phyloP scores from a whole-genome alignment of 2,113 vertebrate species.

The Zosterops japonicus region DNA sequence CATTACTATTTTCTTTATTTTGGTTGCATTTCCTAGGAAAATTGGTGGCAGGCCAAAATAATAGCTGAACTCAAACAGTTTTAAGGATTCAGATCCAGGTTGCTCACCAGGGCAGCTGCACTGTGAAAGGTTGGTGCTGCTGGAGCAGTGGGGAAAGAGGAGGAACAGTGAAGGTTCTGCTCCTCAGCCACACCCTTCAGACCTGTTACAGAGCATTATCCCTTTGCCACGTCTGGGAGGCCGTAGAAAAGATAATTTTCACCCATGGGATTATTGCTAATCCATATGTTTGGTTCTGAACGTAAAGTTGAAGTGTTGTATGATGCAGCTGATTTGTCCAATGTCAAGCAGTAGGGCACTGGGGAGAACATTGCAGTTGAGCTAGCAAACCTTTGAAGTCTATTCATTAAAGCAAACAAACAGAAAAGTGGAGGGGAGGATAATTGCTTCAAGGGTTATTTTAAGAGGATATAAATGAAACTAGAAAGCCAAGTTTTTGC shows the following conservation, averaged over 20 bases:
- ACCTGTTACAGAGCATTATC: accelerated
- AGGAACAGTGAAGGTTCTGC: not conserved
- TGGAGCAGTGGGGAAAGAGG: not conserved
- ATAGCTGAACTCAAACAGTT: not conserved
- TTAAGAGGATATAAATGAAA: not conserved
- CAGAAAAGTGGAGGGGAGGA: not conserved
- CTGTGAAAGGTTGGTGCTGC: not conserved
- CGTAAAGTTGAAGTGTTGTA: not conserved
- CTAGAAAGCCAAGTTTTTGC: not conserved
- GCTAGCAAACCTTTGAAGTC: not conserved
- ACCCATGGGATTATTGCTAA: not conserved
- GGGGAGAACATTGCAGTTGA: not conserved
- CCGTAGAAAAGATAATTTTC: not conserved
- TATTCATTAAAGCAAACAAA: not conserved
- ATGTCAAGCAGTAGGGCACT: not conserved
- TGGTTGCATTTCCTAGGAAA: not conserved
- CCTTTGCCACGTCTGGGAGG: not conserved
- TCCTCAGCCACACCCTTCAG: not conserved
- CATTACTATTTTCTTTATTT: not conserved
- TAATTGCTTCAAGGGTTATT: not conserved
- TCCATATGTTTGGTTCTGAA: not conserved
- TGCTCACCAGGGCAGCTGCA: not conserved
- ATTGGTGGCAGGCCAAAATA: not conserved
- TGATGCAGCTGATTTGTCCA: not conserved
- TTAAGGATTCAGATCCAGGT: not conserved